Conservation (phyloP, 2,888 invertebrate genomes). For the Brachyptera risi region DNA sequence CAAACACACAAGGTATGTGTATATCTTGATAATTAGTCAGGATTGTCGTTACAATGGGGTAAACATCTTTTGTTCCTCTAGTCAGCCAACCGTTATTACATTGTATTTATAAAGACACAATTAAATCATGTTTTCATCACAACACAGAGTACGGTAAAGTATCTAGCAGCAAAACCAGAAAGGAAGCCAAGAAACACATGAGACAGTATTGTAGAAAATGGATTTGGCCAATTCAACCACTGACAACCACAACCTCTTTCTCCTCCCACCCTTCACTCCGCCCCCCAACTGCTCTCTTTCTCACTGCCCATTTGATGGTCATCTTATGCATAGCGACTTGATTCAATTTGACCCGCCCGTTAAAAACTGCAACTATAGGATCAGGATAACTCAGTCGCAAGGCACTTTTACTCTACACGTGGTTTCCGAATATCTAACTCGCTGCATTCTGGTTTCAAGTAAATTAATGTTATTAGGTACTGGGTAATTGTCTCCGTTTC, state of each 20-base stretch:
- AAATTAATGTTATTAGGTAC: conserved; percentile 3
- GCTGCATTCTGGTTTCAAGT: conserved; percentile 32
- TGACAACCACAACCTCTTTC: no score
- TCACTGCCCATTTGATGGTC: no score
- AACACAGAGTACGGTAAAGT: conserved; percentile 34
- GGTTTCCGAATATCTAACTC: conserved; percentile 18
- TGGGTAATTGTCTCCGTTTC: conserved; percentile 18
- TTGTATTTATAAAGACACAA: conserved; percentile 33
- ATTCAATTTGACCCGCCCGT: no score
- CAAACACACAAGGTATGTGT: not conserved
- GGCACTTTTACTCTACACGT: conserved; percentile 33
- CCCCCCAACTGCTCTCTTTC: no score
- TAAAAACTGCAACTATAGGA: no score
- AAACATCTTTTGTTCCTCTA: conserved; percentile 28
- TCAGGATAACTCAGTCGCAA: conserved; percentile 34
- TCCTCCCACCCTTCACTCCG: no score
- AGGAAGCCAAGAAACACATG: no score
- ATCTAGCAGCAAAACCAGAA: conserved; percentile 31
- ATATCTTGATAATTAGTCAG: conserved; percentile 24
- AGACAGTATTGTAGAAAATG: no score
- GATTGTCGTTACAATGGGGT: conserved; percentile 33
- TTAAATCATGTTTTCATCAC: conserved; percentile 31
- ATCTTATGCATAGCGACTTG: no score
- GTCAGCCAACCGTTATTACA: conserved; percentile 34
- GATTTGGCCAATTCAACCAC: no score